Evolutionary conservation across 2,888 invertebrate genomes (phyloP).

Genomic region (Copidosoma aretas): DNA sequence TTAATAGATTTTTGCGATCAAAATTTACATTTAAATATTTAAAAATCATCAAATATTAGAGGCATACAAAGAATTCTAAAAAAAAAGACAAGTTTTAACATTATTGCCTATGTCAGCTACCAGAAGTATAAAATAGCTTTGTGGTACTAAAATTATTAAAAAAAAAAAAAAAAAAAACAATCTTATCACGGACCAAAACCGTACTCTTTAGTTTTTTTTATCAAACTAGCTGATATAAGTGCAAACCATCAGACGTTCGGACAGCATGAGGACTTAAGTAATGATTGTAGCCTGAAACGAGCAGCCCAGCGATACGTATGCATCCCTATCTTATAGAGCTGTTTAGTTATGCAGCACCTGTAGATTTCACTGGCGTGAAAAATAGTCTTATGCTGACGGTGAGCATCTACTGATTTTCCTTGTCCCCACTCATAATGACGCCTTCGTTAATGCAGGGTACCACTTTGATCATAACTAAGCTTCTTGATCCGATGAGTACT

Average conservation of each 20-base stretch:
- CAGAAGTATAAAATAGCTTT: neutral
- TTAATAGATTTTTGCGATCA: neutral
- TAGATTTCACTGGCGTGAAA: constrained; percentile 47
- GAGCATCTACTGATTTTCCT: constrained; percentile 55
- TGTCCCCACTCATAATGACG: constrained; percentile 54
- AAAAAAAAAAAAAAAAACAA: neutral
- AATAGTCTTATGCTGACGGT: constrained; percentile 53
- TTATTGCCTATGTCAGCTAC: neutral
- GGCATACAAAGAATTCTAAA: neutral
- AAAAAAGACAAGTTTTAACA: constrained; percentile 2
- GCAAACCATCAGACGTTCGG: constrained; percentile 69
- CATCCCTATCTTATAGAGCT: constrained; percentile 47
- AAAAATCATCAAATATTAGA: neutral
- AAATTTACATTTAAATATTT: neutral
- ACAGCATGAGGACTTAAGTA: constrained; percentile 56
- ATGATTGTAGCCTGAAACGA: constrained; percentile 57
- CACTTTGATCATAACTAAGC: constrained; percentile 94
- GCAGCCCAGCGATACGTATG: constrained; percentile 55
- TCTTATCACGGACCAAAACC: constrained; percentile 81
- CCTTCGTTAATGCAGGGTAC: constrained; percentile 76
- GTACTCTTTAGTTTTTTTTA: constrained; percentile 87
- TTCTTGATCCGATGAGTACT: constrained; percentile 82
- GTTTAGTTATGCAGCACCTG: constrained; percentile 15
- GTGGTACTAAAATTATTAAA: constrained; percentile 30
- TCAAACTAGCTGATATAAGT: constrained; percentile 77